Evolutionary conservation across 2,888 invertebrate species (phyloP).

Genomic region (Drosophila robusta): DNA sequence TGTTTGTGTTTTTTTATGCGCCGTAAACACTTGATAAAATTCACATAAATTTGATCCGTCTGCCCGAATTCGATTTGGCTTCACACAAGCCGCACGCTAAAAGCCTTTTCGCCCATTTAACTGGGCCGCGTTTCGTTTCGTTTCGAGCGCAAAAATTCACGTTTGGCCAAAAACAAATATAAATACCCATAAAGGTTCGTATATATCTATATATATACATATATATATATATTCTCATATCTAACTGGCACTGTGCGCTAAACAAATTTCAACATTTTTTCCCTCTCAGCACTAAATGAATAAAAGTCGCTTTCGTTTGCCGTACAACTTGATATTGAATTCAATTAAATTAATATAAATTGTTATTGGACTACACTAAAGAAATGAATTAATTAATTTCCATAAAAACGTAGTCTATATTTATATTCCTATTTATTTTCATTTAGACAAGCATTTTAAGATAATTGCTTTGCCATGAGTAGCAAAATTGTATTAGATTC

Average conservation of each 20-base stretch:
- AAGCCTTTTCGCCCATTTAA: conserved; percentile 74
- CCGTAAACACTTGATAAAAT: conserved; percentile 79
- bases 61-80: conserved; percentile 58
- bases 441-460: not conserved
- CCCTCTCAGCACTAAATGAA: conserved; percentile 9
- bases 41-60: conserved; percentile 72
- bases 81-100: conserved; percentile 59
- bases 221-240: conserved; percentile 9
- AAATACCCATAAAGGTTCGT: conserved; percentile 50
- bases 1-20: conserved; percentile 54
- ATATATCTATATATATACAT: conserved; percentile 8
- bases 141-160: conserved; percentile 65
- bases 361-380: conserved; percentile 1
- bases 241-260: conserved; percentile 32
- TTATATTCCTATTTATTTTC: not conserved
- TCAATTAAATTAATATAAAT: conserved; percentile 29
- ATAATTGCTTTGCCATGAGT: not conserved
- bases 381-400: conserved; percentile 32
- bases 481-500: no score
- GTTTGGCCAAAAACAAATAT: conserved; percentile 50
- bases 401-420: not conserved
- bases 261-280: conserved; percentile 52
- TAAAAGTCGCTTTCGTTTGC: conserved; percentile 31
- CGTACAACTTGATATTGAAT: conserved; percentile 10
- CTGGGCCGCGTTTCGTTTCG: conserved; percentile 43